These are phyloP conservation scores for Samia ricini DNA, from an alignment of 1,140 invertebrate genomes.

Conservation along the genomic window DNA sequence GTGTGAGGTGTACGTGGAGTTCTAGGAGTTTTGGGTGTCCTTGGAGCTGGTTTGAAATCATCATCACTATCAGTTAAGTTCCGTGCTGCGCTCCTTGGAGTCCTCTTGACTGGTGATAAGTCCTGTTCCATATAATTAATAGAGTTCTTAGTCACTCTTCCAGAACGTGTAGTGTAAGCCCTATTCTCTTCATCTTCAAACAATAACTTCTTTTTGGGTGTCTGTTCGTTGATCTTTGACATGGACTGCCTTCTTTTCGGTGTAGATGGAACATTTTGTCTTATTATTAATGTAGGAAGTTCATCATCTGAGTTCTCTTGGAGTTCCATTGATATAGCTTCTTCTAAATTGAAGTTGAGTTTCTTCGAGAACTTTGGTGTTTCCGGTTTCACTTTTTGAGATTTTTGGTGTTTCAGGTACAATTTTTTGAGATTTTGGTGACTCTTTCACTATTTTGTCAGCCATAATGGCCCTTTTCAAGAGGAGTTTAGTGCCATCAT, in stretches of 20 bases:
- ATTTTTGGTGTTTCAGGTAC: no score
- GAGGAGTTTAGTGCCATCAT: slow-evolving; percentile 68
- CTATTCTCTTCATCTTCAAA: slow-evolving; percentile 53
- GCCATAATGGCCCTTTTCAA: slow-evolving; percentile 70
- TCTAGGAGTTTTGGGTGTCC: slow-evolving; percentile 45
- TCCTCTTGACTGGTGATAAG: slow-evolving; percentile 53
- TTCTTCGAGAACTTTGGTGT: slow-evolving; percentile 48
- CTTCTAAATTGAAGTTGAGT: slow-evolving; percentile 47
- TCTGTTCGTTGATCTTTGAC: slow-evolving; percentile 41
- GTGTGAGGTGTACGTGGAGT: slow-evolving; percentile 44
- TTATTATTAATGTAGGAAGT: slow-evolving; percentile 61
- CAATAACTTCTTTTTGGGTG: slow-evolving; percentile 57
- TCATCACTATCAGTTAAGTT: slow-evolving; percentile 56
- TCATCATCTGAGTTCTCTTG: slow-evolving; percentile 67
- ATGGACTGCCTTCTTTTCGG: slow-evolving; percentile 56
- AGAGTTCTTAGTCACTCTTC: slow-evolving; percentile 39
- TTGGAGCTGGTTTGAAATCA: slow-evolving; percentile 51
- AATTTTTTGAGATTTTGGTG: slow-evolving; percentile 42
- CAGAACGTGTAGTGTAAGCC: slow-evolving; percentile 39
- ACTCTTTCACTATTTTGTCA: slow-evolving; percentile 59
- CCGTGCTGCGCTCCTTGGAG: slow-evolving; percentile 34
- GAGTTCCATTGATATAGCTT: slow-evolving; percentile 59
- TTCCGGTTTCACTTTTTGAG: slow-evolving; percentile 23
- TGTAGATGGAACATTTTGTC: slow-evolving; percentile 46
- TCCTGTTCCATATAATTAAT: slow-evolving; percentile 46